These are phyloP conservation scores for Pseudomyrmex dendroicus DNA, from an alignment of 1,140 invertebrate genomes.

Conservation along the genomic window DNA sequence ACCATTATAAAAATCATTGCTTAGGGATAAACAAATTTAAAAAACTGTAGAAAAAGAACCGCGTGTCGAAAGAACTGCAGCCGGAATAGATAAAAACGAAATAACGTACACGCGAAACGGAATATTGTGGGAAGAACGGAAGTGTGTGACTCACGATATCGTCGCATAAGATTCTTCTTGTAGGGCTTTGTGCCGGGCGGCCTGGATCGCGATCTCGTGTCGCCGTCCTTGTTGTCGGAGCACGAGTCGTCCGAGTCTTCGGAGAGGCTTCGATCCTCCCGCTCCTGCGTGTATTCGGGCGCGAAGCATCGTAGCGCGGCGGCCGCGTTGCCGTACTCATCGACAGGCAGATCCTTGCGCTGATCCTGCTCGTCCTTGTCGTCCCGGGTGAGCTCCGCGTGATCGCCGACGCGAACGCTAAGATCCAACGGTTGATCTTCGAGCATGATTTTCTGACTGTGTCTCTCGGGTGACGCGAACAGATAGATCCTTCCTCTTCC, in stretches of 20 bases:
- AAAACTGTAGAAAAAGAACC: not conserved
- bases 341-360: conserved; percentile 68
- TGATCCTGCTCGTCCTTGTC: conserved; percentile 69
- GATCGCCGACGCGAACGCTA: conserved; percentile 81
- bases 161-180: conserved; percentile 95
- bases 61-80: not conserved
- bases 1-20: too few relatives aligned
- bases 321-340: conserved; percentile 75
- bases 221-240: conserved; percentile 83
- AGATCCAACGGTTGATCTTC: conserved; percentile 84
- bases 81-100: not conserved
- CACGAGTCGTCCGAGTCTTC: conserved; percentile 92
- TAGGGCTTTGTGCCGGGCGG: conserved; percentile 90
- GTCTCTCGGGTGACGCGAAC: not conserved
- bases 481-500: conserved; percentile 10
- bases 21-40: too few relatives aligned
- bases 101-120: too few relatives aligned
- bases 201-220: conserved; percentile 76
- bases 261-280: conserved; percentile 87
- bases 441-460: conserved; percentile 75
- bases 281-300: conserved; percentile 81
- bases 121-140: not conserved
- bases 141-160: conserved; percentile 91
- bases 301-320: conserved; percentile 70
- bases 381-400: conserved; percentile 77